Conservation (phyloP, 2,888 invertebrate genomes). For the Hypomecis atomaria region DNA sequence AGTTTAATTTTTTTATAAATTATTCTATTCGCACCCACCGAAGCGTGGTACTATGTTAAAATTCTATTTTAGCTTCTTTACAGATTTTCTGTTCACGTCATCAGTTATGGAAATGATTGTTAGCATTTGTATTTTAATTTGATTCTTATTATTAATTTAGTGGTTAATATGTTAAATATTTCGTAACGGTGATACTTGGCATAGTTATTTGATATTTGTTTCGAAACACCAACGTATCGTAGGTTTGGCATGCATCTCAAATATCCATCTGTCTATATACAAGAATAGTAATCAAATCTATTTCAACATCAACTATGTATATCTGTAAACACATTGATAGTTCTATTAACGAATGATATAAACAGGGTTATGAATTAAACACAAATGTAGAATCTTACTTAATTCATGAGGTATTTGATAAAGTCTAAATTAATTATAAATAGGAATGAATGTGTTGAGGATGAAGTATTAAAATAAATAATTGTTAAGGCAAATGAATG, state of each 20-base stretch:
- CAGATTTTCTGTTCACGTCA: constrained; percentile 30
- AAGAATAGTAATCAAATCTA: constrained; percentile 25
- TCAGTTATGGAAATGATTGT: constrained; percentile 37
- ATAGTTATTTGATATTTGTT: constrained; percentile 12
- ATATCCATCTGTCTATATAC: constrained; percentile 16
- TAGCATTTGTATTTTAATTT: constrained; percentile 43
- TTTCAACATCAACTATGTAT: constrained; percentile 20
- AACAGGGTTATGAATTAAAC: constrained; percentile 16
- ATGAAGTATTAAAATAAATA: no score
- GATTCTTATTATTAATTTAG: constrained; percentile 32
- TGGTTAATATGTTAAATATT: constrained; percentile 27
- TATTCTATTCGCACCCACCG: no score
- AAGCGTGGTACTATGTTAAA: neutral
- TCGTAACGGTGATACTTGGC: constrained; percentile 17
- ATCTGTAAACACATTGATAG: constrained; percentile 18
- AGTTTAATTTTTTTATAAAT: no score
- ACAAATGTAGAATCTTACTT: constrained; percentile 13
- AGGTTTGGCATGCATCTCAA: constrained; percentile 5
- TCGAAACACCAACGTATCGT: constrained; percentile 2
- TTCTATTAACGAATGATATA: constrained; percentile 8
- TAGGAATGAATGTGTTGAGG: no score
- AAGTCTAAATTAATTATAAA: neutral
- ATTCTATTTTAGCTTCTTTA: neutral
- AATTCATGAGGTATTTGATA: neutral
- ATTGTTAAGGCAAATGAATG: no score